Percentiles rank a stretch among this genome's conserved stretches.
Evolutionary conservation across 1,140 invertebrate genomes (phyloP).

Genomic region (Mylabris phalerata): DNA sequence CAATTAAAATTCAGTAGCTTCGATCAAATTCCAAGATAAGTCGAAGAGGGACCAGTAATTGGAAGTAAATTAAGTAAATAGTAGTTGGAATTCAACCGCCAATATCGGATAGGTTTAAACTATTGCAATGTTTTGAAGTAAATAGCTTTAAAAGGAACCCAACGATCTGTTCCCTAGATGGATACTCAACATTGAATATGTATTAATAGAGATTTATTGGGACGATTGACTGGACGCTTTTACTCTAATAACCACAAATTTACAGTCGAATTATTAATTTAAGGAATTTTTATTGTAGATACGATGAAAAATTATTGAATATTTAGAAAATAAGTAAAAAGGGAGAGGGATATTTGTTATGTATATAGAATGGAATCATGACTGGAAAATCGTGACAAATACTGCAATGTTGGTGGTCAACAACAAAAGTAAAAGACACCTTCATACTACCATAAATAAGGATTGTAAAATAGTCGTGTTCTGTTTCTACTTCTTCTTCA

Average conservation of each 20-base stretch:
- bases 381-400: no score
- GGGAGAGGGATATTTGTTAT: no score
- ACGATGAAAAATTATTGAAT: no score
- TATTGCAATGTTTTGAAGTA: neutral
- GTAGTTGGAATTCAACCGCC: slow-evolving; percentile 7
- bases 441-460: no score
- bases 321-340: no score
- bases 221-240: slow-evolving; percentile 8
- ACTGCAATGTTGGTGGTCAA: no score
- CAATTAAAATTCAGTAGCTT: slow-evolving; percentile 15
- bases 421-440: no score
- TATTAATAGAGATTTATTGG: slow-evolving; percentile 12
- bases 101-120: neutral
- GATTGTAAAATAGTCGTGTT: no score
- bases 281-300: no score
- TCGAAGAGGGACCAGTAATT: slow-evolving; percentile 6
- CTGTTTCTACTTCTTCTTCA: no score
- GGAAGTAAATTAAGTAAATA: slow-evolving; percentile 17
- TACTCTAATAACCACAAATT: neutral
- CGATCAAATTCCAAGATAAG: slow-evolving; percentile 12
- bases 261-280: no score
- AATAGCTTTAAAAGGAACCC: slow-evolving; percentile 3
- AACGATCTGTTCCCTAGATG: slow-evolving; percentile 4
- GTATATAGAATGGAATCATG: no score
- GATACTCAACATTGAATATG: slow-evolving; percentile 11